Conservation (phyloP, 64 coral and sea anemone genomes). For the Orbicella faveolata region DNA sequence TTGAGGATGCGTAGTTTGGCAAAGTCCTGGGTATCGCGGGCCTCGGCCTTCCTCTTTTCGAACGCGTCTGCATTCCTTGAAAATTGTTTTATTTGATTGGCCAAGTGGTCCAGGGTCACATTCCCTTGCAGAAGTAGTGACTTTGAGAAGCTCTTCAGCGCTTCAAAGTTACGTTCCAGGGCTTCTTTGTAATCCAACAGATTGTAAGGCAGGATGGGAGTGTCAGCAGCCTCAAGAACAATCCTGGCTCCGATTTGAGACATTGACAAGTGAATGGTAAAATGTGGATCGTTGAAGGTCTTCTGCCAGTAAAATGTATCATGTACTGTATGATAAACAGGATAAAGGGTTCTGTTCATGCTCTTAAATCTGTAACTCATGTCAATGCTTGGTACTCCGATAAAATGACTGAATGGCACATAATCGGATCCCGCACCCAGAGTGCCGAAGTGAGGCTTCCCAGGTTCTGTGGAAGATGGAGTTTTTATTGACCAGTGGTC, state of each 20-base stretch:
- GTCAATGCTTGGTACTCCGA: constrained; percentile 23
- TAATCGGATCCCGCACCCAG: constrained; percentile 51
- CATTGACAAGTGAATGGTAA: constrained; percentile 58
- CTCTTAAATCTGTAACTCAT: constrained; percentile 20
- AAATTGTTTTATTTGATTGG: constrained; percentile 49
- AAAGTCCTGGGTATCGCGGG: constrained; percentile 32
- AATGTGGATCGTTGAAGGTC: constrained; percentile 72
- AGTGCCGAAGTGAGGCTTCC: background rate
- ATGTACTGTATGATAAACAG: constrained; percentile 77
- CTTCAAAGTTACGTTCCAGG: constrained; percentile 19
- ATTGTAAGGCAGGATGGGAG: constrained; percentile 66
- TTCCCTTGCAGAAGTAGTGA: constrained; percentile 48
- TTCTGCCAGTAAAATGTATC: constrained; percentile 84
- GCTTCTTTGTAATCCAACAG: constrained; percentile 32
- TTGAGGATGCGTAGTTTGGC: constrained; percentile 71
- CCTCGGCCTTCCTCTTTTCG: constrained; percentile 34
- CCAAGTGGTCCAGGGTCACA: constrained; percentile 58
- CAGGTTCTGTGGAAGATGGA: background rate
- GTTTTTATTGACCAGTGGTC: constrained; percentile 50
- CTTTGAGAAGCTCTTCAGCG: constrained; percentile 41
- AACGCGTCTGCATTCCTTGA: constrained; percentile 34
- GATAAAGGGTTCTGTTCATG: constrained; percentile 22
- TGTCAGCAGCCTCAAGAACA: constrained; percentile 57
- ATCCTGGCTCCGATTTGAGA: constrained; percentile 54
- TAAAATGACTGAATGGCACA: constrained; percentile 7